Conservation (phyloP, 2,888 invertebrate genomes). For the Callyntrura guangdongensis region DNA sequence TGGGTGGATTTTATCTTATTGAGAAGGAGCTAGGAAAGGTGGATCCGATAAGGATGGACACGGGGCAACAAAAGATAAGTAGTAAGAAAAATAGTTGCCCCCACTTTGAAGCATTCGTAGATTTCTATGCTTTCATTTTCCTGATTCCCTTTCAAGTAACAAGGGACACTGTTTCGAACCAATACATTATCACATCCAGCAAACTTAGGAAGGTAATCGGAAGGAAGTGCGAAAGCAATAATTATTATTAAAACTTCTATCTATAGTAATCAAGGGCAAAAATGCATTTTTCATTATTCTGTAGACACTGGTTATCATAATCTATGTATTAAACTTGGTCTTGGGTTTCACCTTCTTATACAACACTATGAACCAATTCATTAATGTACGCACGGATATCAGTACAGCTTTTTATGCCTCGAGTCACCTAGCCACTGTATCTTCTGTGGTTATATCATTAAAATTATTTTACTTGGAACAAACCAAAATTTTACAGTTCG, state of each 20-base stretch:
- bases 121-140: neutral
- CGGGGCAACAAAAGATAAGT: neutral
- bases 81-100: neutral
- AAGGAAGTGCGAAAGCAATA: no score
- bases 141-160: neutral
- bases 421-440: neutral
- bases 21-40: no score
- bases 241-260: no score
- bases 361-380: neutral
- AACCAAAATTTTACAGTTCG: neutral
- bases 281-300: neutral
- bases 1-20: no score
- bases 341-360: neutral
- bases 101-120: neutral
- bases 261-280: no score
- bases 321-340: neutral
- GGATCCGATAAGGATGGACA: neutral
- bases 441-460: neutral
- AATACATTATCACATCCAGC: neutral
- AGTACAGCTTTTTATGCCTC: neutral
- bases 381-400: neutral
- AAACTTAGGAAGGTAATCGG: conserved; percentile 23
- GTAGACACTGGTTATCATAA: neutral
- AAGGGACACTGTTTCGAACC: neutral
- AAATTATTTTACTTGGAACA: neutral